Evolutionary conservation across 30 jellyfish, hydroid and myxozoan genomes (phyloP).

Genomic region (Phacellophora camtschatica): DNA sequence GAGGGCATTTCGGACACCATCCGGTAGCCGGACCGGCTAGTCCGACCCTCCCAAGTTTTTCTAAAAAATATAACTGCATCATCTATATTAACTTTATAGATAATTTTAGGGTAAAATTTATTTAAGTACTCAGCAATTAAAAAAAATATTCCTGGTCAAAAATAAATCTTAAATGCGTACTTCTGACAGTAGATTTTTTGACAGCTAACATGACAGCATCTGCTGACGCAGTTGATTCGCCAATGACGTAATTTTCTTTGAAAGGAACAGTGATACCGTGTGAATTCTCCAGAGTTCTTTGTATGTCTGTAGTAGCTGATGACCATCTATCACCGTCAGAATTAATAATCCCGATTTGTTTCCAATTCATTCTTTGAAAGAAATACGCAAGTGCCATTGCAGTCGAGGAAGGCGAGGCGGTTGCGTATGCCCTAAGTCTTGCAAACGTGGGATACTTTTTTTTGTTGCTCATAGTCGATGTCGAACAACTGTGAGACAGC

Average conservation of each 20-base stretch:
- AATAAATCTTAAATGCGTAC: conserved; percentile 42
- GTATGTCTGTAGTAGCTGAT: conserved; percentile 33
- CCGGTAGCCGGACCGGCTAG: too few species aligned
- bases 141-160: too few species aligned
- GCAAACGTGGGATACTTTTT: conserved; percentile 74
- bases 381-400: conserved; percentile 43
- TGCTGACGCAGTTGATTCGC: conserved; percentile 27
- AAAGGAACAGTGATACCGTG: conserved; percentile 3
- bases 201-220: conserved; percentile 23
- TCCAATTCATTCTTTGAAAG: conserved; percentile 66
- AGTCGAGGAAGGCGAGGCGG: conserved; percentile 46
- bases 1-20: too few species aligned
- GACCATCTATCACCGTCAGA: conserved; percentile 54
- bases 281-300: neutral
- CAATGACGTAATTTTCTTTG: conserved; percentile 2
- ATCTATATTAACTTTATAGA: too few species aligned
- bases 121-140: too few species aligned
- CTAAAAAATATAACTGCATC: too few species aligned
- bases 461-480: conserved; percentile 50
- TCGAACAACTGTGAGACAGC: conserved; percentile 65
- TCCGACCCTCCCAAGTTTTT: too few species aligned
- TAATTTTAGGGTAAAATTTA: too few species aligned
- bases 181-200: neutral
- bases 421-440: conserved; percentile 76
- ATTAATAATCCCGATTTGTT: conserved; percentile 57